phyloP scores from a whole-genome alignment of 2,888 invertebrate species.

The Fragum whitleyi region DNA sequence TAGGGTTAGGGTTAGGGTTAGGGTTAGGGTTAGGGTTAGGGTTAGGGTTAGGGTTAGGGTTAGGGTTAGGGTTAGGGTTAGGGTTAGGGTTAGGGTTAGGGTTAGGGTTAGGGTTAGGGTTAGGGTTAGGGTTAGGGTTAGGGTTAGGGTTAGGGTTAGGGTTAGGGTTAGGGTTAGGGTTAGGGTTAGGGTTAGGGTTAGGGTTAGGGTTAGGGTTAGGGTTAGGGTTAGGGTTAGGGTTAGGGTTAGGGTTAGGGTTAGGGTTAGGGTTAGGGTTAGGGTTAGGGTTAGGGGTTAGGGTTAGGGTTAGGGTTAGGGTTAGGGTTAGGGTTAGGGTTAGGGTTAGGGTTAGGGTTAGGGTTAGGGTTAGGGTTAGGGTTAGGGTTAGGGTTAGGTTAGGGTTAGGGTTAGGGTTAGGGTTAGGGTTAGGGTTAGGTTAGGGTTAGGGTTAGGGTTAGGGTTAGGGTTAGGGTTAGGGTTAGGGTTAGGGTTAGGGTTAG shows the following conservation, averaged over 20 bases:
- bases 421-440: too few species aligned
- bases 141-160: constrained; percentile 56
- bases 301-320: constrained; percentile 68
- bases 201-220: constrained; percentile 65
- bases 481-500: constrained; percentile 68
- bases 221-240: constrained; percentile 62
- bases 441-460: constrained; percentile 69
- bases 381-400: constrained; percentile 65
- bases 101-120: constrained; percentile 59
- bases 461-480: constrained; percentile 67
- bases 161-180: constrained; percentile 72
- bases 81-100: constrained; percentile 60
- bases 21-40: constrained; percentile 71
- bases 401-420: too few species aligned
- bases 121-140: constrained; percentile 60
- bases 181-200: constrained; percentile 72
- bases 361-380: constrained; percentile 58
- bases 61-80: constrained; percentile 61
- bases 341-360: constrained; percentile 63
- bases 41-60: constrained; percentile 65
- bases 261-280: constrained; percentile 71
- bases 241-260: constrained; percentile 56
- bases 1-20: constrained; percentile 63
- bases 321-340: constrained; percentile 66
- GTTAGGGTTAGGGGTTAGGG: too few species aligned